These are phyloP conservation scores for Eudemis profundana DNA, from an alignment of 2,888 invertebrate species.

Conservation along the genomic window DNA sequence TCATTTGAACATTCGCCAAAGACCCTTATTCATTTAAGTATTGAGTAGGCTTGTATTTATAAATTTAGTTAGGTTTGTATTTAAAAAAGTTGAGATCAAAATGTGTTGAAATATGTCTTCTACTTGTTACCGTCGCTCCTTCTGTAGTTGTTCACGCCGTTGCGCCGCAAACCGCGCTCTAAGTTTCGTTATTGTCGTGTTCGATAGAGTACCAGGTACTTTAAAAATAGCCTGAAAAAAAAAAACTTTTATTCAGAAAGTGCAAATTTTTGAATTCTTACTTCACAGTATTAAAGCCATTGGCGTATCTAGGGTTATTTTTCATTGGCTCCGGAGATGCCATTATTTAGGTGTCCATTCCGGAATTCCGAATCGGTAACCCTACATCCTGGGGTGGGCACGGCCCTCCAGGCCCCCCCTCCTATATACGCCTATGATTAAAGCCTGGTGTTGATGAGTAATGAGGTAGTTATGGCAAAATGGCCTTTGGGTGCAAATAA, in stretches of 20 bases:
- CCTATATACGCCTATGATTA: no score
- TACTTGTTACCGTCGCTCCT: slow-evolving; percentile 70
- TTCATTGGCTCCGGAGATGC: no score
- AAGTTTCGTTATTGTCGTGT: slow-evolving; percentile 87
- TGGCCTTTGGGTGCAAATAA: no score
- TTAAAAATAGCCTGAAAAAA: slow-evolving; percentile 91
- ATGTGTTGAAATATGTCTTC: slow-evolving; percentile 45
- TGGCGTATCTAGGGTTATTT: no score
- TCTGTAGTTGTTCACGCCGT: slow-evolving; percentile 80
- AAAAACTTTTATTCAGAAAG: slow-evolving; percentile 42
- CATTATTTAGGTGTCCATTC: no score
- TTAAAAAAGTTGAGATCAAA: slow-evolving; percentile 70
- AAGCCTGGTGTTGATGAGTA: no score
- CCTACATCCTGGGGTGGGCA: no score
- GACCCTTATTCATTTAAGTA: slow-evolving; percentile 4
- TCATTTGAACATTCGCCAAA: no score
- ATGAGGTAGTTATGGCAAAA: no score
- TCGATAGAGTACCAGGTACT: slow-evolving; percentile 91
- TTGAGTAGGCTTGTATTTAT: slow-evolving; percentile 1
- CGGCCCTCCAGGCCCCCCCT: no score
- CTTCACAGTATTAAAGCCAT: no score
- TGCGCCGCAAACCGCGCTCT: slow-evolving; percentile 85
- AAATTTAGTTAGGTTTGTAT: slow-evolving; percentile 40
- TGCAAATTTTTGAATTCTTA: slow-evolving; percentile 42
- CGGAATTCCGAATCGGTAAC: no score